Base-by-base conservation (phyloP, 2,797 vertebrate species). In the Poliocrania exsul region DNA sequence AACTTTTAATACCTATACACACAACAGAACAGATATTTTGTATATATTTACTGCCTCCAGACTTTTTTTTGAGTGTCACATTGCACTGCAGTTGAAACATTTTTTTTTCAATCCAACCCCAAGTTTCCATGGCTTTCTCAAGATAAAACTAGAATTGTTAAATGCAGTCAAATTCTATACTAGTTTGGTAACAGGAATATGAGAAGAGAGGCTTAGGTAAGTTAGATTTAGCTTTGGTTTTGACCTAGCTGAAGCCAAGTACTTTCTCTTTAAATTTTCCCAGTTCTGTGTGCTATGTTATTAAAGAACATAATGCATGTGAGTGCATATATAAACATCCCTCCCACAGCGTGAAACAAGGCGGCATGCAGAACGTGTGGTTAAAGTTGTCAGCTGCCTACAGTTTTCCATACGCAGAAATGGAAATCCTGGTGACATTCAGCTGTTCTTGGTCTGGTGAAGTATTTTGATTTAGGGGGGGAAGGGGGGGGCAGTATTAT, bases 311-410 rank as follows among this genome's bases (percentile, higher is more conserved):
- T 26, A 61, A 51, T 0, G 37, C 61, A 70, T 95, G 87, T 82
- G 88, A 97, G 72, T 95, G 73, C 21, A 14, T 94, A 62, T 92
- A 83, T 95, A 97, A 97, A 97, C 92, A 93, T 93, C 50, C 78
- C 78, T 53, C 71, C 83, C 77, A 26, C 77, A 74, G 89, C 0
- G 11, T 35, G 51, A 84, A 97, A 94, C 9, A 53, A 95, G 87
- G 88, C 65, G 29, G 89, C 64, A 3, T 77, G 61, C 81, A 58
- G 93, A 89, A 96, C 3, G 2, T 85, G 75, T 49, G 85, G 80
- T 74, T 92, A 80, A 90, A 92, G n/a, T 69, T 93, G 78, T 96
- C 69, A 38, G 56, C 71, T 93, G 69, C 65, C 89, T 66, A 66
- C 31, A 49, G 72, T 89, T 86, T 78, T 78, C 40, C 82, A 53